These are phyloP conservation scores for Dasysyrphus albostriatus DNA, from an alignment of 2,888 invertebrate species.

Conservation along the genomic window DNA sequence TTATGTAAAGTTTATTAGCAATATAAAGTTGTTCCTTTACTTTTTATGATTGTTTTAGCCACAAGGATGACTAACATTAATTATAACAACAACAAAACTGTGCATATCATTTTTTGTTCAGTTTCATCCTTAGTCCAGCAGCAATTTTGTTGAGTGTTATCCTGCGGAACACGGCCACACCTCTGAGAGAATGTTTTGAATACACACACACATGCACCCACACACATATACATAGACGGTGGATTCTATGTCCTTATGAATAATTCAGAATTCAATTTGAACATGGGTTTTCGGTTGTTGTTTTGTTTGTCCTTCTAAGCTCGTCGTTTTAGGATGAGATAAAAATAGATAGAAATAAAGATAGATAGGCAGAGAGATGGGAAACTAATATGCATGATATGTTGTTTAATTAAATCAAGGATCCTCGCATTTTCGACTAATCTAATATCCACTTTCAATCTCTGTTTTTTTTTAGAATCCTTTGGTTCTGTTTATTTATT, in stretches of 20 bases:
- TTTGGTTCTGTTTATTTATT: not conserved
- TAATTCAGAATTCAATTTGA: slow-evolving; percentile 75
- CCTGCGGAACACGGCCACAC: slow-evolving; percentile 65
- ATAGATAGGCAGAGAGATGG: slow-evolving; percentile 28
- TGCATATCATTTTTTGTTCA: slow-evolving; percentile 15
- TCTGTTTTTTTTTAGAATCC: slow-evolving; percentile 16
- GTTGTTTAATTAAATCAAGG: slow-evolving; percentile 73
- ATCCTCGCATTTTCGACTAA: slow-evolving; percentile 61
- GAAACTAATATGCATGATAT: slow-evolving; percentile 50
- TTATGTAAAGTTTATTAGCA: slow-evolving; percentile 19
- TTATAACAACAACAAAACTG: slow-evolving; percentile 39
- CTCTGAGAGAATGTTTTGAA: slow-evolving; percentile 52
- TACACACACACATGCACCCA: slow-evolving; percentile 21
- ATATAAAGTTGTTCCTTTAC: slow-evolving; percentile 36
- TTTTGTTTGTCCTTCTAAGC: slow-evolving; percentile 58
- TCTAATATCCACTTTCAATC: slow-evolving; percentile 47
- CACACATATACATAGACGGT: not conserved
- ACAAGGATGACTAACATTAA: slow-evolving; percentile 64
- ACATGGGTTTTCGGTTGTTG: slow-evolving; percentile 73
- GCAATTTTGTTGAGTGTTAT: slow-evolving; percentile 54
- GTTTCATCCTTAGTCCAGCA: slow-evolving; percentile 5
- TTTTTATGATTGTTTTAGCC: slow-evolving; percentile 54
- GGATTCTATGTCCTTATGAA: slow-evolving; percentile 61
- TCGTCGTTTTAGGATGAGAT: slow-evolving; percentile 44
- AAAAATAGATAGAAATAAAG: slow-evolving; percentile 43